Percentiles rank a stretch among this genome's conserved stretches.
Evolutionary conservation across 30 jellyfish, hydroid and myxozoan species (phyloP).

Genomic region (Cassiopea xamachana): DNA sequence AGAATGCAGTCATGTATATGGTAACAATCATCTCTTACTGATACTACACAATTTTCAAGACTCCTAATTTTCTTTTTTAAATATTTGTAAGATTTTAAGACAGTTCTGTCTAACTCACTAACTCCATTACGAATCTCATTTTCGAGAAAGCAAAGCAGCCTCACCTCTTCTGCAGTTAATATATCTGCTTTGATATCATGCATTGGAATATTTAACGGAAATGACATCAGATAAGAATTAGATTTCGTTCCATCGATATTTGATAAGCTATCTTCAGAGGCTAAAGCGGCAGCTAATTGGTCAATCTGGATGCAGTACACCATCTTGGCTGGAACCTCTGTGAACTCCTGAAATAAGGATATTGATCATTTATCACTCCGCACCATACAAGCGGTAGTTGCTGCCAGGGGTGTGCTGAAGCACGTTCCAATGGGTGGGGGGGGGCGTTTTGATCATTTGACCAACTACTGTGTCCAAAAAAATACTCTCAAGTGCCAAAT

Average conservation of each 20-base stretch:
- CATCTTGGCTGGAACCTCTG: conserved; percentile 85
- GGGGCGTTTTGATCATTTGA: no score
- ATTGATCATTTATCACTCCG: not conserved
- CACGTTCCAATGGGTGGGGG: no score
- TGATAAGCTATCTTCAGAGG: not conserved
- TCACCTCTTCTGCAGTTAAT: not conserved
- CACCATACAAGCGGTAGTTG: no score
- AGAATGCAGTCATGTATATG: not conserved
- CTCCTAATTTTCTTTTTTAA: not conserved
- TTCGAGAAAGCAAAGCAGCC: not conserved
- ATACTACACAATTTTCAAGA: not conserved
- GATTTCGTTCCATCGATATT: not conserved
- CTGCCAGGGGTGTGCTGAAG: no score
- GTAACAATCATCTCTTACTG: not conserved
- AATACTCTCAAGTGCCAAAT: no score
- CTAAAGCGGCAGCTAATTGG: not conserved
- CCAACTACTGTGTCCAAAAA: no score
- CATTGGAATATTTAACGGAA: conserved; percentile 6
- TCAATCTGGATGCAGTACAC: conserved; percentile 51
- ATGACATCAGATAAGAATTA: conserved; percentile 10
- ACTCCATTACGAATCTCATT: not conserved
- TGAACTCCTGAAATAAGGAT: conserved; percentile 48
- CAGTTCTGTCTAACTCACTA: not conserved
- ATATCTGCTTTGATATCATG: conserved; percentile 16
- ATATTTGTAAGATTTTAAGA: not conserved